Evolutionary conservation across 2,888 invertebrate species (phyloP), one percentile per base, ranked within the genome.

Genomic region (Ophioninae sp.): DNA sequence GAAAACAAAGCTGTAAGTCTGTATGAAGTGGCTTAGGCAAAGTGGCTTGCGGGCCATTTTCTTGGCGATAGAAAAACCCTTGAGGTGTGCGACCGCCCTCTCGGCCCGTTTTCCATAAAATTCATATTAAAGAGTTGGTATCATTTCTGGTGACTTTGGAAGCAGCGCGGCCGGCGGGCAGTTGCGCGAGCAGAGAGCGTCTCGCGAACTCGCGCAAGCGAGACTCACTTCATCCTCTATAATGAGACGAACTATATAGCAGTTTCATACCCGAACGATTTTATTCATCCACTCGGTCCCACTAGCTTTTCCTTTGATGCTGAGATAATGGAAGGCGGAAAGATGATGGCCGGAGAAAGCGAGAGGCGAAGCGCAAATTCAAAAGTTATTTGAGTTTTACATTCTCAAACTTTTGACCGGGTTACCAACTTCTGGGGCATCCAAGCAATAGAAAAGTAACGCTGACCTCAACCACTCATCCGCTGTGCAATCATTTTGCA

Each of bases 81-180:
- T 77, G 9, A 64, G 71, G 65, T 65, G 68, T 30, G 44, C 67
- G 39, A 39, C 44, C 39, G 20, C 51, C n/a, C 67, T 44, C 22
- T 65, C 61, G 64, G 17, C 74, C 37, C 63, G 68, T 68, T 85
- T 82, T 84, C 82, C 81, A 85, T 82, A 82, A 86, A 85, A 84
- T 82, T 86, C 82, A 85, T 86, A 85, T 85, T 85, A 81, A 85
- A 86, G 73, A 77, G 73, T 73, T 37, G 63, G 56, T 74, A 73
- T 65, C 76, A 75, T 71, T 75, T 71, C 10, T 61, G 58, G 73
- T 65, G 82, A 82, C 79, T 83, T 83, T 81, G 69, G 23, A 82
- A 83, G 82, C 73, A 84, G 58, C 65, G 51, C 74, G 67, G 77
- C 77, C 75, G 63, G 59, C 79, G 79, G 76, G 58, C 68, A 77